These are phyloP conservation scores for Epizoanthus scotinus DNA, from an alignment of 92 coral and sea anemone species.

Conservation along the genomic window DNA sequence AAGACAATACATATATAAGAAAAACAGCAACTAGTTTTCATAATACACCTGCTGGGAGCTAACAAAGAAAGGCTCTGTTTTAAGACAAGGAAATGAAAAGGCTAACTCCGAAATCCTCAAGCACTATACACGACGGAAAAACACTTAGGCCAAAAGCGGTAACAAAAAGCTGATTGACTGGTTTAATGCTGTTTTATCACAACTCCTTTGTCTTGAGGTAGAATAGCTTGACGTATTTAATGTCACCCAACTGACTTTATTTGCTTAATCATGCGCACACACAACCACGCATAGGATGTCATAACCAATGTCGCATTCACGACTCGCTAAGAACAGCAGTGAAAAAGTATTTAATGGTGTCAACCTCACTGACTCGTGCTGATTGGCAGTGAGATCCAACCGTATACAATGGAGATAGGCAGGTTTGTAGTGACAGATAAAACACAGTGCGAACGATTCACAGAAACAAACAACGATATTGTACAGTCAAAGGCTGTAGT, in stretches of 20 bases:
- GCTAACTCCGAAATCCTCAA: neutral
- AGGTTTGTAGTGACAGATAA: neutral
- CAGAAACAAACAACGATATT: neutral
- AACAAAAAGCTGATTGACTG: constrained; percentile 6
- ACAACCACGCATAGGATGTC: neutral
- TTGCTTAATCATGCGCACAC: constrained; percentile 2
- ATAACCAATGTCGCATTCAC: neutral
- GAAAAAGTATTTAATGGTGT: neutral
- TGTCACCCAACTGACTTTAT: neutral
- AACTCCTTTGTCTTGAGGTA: neutral
- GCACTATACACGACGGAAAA: neutral
- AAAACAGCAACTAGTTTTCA: neutral
- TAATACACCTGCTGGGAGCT: neutral
- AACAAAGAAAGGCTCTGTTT: neutral
- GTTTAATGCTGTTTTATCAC: neutral
- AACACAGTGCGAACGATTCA: neutral
- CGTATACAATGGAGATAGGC: neutral
- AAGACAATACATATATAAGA: neutral
- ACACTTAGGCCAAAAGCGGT: constrained; percentile 5
- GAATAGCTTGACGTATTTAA: neutral
- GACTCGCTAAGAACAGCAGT: neutral
- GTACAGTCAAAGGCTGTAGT: neutral
- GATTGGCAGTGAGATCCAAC: neutral
- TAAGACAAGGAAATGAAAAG: neutral
- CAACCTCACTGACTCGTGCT: neutral